Conservation (phyloP, 2,888 invertebrate species). For the Melanargia galathea region DNA sequence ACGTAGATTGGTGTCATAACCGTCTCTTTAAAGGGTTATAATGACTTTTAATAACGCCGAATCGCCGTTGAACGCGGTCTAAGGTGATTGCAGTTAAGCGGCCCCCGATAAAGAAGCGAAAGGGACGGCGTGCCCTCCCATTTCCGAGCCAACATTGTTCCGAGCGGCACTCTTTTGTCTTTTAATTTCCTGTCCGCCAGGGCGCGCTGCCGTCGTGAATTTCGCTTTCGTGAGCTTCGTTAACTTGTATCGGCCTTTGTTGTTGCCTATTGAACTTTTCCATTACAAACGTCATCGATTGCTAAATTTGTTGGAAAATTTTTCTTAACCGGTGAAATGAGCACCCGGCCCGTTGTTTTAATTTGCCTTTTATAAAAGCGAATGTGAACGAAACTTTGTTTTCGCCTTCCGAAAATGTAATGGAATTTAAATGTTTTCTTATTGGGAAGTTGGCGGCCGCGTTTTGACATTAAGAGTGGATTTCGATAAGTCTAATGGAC, state of each 20-base stretch:
- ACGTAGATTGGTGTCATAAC: conserved; percentile 19
- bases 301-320: conserved; percentile 75
- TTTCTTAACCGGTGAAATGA: conserved; percentile 59
- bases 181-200: conserved; percentile 79
- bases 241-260: conserved; percentile 79
- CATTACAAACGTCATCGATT: conserved; percentile 76
- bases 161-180: conserved; percentile 78
- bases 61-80: conserved; percentile 30
- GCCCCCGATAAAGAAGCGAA: conserved; percentile 56
- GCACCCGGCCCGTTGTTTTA: conserved; percentile 55
- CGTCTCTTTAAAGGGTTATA: conserved; percentile 18
- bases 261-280: conserved; percentile 80
- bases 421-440: conserved; percentile 73
- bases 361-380: conserved; percentile 64
- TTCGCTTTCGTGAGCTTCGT: conserved; percentile 78
- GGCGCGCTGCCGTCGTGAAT: conserved; percentile 73
- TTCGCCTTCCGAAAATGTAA: conserved; percentile 55
- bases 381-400: conserved; percentile 57
- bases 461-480: conserved; percentile 46
- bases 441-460: conserved; percentile 65
- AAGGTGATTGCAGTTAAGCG: conserved; percentile 57
- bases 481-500: conserved; percentile 67
- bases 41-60: conserved; percentile 29
- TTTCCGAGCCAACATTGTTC: conserved; percentile 76
- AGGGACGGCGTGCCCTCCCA: conserved; percentile 66